A percentile compares a stretch with the other conserved stretches of the same genome.
Evolutionary conservation across 2,797 vertebrate species (phyloP).

Genomic region (Chelmon rostratus): DNA sequence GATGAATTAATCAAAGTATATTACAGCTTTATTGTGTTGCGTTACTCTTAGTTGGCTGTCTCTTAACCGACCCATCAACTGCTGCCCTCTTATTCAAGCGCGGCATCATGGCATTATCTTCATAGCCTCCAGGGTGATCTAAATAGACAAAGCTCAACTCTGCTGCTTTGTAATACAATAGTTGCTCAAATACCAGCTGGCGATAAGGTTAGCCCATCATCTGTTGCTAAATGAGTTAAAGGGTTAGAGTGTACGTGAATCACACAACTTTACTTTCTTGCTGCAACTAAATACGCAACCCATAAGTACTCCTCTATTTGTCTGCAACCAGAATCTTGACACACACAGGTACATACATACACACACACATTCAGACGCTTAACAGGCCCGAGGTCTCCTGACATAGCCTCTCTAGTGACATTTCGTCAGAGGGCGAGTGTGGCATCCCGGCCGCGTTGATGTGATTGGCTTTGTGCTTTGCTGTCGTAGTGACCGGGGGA

Average conservation of each 20-base stretch:
- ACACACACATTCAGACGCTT: conserved; percentile 26
- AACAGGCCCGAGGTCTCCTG: conserved; percentile 63
- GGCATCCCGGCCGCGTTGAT: conserved; percentile 68
- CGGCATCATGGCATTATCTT: conserved; percentile 44
- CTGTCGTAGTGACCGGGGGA: conserved; percentile 69
- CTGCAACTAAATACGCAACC: conserved; percentile 16
- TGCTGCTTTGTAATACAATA: conserved; percentile 33
- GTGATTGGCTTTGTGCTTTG: conserved; percentile 81
- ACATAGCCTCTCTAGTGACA: conserved; percentile 77
- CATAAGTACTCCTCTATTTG: conserved; percentile 23
- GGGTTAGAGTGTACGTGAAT: conserved; percentile 22
- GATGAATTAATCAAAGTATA: conserved; percentile 60
- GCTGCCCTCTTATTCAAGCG: conserved; percentile 40
- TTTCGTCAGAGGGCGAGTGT: conserved; percentile 77
- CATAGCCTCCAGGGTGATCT: conserved; percentile 28
- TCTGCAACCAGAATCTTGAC: conserved; percentile 11
- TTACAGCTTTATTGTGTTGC: conserved; percentile 50
- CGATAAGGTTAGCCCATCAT: conserved; percentile 45
- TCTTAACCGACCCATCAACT: conserved; percentile 43
- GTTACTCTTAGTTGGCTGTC: conserved; percentile 34
- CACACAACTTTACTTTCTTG: conserved; percentile 40
- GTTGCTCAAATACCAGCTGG: conserved; percentile 52
- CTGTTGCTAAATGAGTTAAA: conserved; percentile 30
- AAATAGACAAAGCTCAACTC: conserved; percentile 40
- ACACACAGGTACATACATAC: conserved; percentile 17